Conservation (phyloP, 1,140 invertebrate genomes). For the Euura lappo region DNA sequence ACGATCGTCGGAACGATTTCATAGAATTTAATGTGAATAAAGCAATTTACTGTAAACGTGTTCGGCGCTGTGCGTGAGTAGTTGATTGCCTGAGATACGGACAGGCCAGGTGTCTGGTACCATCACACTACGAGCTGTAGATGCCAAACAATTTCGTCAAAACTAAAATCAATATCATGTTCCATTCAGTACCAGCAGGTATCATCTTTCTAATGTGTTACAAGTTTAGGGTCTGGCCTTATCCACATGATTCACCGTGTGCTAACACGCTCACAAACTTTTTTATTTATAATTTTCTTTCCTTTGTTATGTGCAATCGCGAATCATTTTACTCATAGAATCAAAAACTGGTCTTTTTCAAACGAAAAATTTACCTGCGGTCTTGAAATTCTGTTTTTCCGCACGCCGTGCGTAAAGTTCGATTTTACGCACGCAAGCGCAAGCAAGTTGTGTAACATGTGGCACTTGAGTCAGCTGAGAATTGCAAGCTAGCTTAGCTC, state of each 20-base stretch:
- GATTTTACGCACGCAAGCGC: no score
- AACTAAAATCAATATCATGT: conserved; percentile 44
- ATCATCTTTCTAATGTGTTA: conserved; percentile 31
- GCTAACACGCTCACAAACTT: not conserved
- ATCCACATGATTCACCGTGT: not conserved
- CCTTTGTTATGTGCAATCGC: conserved; percentile 24
- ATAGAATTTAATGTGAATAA: conserved; percentile 1
- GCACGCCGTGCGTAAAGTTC: no score
- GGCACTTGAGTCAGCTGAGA: no score
- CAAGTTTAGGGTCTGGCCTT: not conserved
- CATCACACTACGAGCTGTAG: conserved; percentile 9
- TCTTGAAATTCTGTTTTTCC: no score
- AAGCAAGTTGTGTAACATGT: no score
- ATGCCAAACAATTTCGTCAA: conserved; percentile 19
- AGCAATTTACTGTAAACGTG: conserved; percentile 3
- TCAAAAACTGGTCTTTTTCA: not conserved
- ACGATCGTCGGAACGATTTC: not conserved
- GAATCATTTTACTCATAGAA: conserved; percentile 14
- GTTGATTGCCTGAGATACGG: not conserved
- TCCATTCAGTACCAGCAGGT: conserved; percentile 36
- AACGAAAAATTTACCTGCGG: no score
- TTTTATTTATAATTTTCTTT: not conserved
- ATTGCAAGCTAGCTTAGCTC: no score
- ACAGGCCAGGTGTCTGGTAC: conserved; percentile 20
- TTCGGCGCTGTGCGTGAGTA: not conserved